phyloP scores from a whole-genome alignment of 1,140 invertebrate genomes.

The Littorina saxatilis region DNA sequence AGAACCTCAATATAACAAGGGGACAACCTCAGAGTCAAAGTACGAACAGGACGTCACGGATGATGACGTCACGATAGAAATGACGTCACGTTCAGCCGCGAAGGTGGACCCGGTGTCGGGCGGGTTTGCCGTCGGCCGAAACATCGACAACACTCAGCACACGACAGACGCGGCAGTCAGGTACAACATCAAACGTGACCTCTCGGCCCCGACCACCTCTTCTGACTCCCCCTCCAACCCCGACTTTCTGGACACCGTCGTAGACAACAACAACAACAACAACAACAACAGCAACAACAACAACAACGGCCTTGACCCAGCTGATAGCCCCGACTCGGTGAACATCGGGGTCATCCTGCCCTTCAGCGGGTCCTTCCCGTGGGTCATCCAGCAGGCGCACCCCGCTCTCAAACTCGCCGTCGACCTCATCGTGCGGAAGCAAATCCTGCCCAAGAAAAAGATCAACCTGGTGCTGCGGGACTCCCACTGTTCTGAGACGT shows the following conservation, averaged over 20 bases:
- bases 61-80: too few species aligned
- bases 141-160: neutral
- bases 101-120: neutral
- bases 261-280: neutral
- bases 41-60: too few species aligned
- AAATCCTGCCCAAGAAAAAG: slow-evolving; percentile 47
- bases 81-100: neutral
- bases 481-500: slow-evolving; percentile 66
- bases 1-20: too few species aligned
- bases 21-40: too few species aligned
- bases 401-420: slow-evolving; percentile 66
- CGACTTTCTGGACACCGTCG: neutral
- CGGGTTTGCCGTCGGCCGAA: too few species aligned
- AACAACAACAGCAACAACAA: neutral
- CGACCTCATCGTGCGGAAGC: slow-evolving; percentile 44
- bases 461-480: slow-evolving; percentile 54
- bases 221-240: neutral
- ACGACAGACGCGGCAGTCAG: neutral
- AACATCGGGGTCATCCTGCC: slow-evolving; percentile 55
- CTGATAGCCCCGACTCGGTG: neutral
- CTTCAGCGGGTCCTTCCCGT: slow-evolving; percentile 43
- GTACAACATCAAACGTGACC: neutral
- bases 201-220: neutral
- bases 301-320: neutral
- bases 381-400: slow-evolving; percentile 49